A percentile compares a stretch with the other conserved stretches of the same genome.
Conservation (phyloP, 1,140 invertebrate species). For the Zaprionus inermis region DNA sequence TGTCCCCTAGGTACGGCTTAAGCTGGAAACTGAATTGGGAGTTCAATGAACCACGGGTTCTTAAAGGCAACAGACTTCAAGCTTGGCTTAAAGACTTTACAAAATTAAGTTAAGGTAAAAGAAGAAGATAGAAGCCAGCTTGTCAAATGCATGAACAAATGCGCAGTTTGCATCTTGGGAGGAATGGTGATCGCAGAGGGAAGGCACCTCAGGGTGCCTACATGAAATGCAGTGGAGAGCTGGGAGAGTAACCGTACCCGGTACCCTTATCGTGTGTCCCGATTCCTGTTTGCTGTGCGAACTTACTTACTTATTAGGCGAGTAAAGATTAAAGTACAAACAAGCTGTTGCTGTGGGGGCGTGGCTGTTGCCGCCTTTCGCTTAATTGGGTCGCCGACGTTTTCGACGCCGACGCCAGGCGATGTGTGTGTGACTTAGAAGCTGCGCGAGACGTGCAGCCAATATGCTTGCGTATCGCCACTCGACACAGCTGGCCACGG, state of each 20-base stretch:
- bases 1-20: too few species aligned
- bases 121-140: neutral
- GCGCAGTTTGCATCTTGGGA: too few species aligned
- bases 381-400: slow-evolving; percentile 61
- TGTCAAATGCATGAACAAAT: neutral
- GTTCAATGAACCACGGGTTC: neutral
- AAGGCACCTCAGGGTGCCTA: too few species aligned
- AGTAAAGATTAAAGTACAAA: slow-evolving; percentile 36
- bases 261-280: neutral
- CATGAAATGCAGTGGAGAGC: neutral
- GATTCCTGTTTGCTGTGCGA: neutral
- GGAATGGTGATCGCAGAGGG: too few species aligned
- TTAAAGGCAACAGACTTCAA: neutral
- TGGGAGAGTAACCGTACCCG: neutral
- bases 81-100: too few species aligned
- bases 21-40: neutral
- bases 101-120: neutral
- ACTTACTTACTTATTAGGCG: slow-evolving; percentile 53
- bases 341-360: neutral
- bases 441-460: slow-evolving; percentile 45
- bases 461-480: slow-evolving; percentile 61
- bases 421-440: slow-evolving; percentile 44
- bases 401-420: slow-evolving; percentile 64
- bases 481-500: slow-evolving; percentile 68
- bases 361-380: neutral